Evolutionary conservation across 2,888 invertebrate genomes (phyloP).

Genomic region (Macaria liturata): DNA sequence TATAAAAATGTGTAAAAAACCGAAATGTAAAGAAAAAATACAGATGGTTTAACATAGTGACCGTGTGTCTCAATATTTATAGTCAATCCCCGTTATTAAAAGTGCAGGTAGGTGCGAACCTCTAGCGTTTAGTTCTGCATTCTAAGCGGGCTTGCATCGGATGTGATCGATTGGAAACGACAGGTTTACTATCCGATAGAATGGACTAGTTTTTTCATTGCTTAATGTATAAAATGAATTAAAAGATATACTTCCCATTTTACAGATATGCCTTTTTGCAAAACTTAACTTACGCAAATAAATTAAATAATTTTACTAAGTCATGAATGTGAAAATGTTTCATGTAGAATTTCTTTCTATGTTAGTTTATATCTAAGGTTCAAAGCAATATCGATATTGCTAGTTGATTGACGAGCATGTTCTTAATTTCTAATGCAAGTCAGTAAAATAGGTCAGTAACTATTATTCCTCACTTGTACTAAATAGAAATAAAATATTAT

Average conservation of each 20-base stretch:
- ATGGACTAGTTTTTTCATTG: not conserved
- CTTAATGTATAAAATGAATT: too few species aligned
- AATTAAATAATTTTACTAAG: too few species aligned
- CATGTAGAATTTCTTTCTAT: too few species aligned
- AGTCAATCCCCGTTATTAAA: conserved; percentile 59
- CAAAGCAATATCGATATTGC: conserved; percentile 24
- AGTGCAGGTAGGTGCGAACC: conserved; percentile 35
- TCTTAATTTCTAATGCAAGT: too few species aligned
- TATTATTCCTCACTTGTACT: too few species aligned
- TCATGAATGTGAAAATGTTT: too few species aligned
- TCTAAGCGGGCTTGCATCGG: conserved; percentile 34
- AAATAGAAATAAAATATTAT: too few species aligned
- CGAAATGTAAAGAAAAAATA: not conserved
- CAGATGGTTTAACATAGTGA: not conserved
- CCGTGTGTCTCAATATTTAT: conserved; percentile 40
- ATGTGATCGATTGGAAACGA: conserved; percentile 23
- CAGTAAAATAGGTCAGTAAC: too few species aligned
- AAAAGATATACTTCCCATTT: too few species aligned
- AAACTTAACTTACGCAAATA: too few species aligned
- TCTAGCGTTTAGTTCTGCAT: conserved; percentile 35
- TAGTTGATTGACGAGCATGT: not conserved
- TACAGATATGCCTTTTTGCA: too few species aligned
- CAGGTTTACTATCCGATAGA: not conserved
- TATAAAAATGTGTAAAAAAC: too few species aligned
- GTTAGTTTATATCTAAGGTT: not conserved